Percentiles rank a stretch among this genome's conserved stretches.
Evolutionary conservation across 2,888 invertebrate genomes (phyloP).

Genomic region (Bellardia bayeri): DNA sequence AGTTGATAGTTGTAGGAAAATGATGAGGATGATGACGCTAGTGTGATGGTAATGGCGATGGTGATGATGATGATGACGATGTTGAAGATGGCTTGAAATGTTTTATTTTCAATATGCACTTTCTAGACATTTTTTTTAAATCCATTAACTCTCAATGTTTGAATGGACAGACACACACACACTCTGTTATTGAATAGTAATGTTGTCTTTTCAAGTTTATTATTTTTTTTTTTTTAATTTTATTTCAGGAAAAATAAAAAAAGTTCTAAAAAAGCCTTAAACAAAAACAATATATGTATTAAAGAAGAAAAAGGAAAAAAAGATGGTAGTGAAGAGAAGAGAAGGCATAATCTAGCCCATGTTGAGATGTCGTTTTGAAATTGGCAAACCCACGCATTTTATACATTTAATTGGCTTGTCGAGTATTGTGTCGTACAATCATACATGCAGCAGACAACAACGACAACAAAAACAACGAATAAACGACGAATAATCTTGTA

Average conservation of each 20-base stretch:
- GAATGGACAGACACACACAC: slow-evolving; percentile 35
- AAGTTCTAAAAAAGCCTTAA: slow-evolving; percentile 52
- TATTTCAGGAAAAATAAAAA: slow-evolving; percentile 5
- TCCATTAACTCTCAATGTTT: slow-evolving; percentile 69
- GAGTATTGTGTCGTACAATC: slow-evolving; percentile 76
- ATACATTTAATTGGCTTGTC: slow-evolving; percentile 83
- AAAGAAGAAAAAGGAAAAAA: not conserved
- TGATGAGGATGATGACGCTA: slow-evolving; percentile 42
- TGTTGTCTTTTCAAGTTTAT: slow-evolving; percentile 49
- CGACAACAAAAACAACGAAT: slow-evolving; percentile 31
- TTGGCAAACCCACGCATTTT: slow-evolving; percentile 77
- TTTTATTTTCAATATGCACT: slow-evolving; percentile 41
- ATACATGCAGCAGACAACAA: slow-evolving; percentile 46
- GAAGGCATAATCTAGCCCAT: slow-evolving; percentile 57
- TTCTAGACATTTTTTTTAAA: slow-evolving; percentile 42
- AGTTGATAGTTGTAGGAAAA: slow-evolving; percentile 49
- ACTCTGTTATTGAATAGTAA: slow-evolving; percentile 64
- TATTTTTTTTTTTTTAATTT: slow-evolving; percentile 3
- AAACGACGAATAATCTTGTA: slow-evolving; percentile 68
- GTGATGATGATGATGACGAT: slow-evolving; percentile 39
- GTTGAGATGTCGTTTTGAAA: slow-evolving; percentile 70
- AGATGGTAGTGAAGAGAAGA: not conserved
- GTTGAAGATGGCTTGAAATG: slow-evolving; percentile 41
- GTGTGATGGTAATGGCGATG: slow-evolving; percentile 4
- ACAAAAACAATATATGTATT: slow-evolving; percentile 6